Evolutionary conservation across 2,113 vertebrate species (phyloP).

Genomic region (Chlorodrepanis virens): DNA sequence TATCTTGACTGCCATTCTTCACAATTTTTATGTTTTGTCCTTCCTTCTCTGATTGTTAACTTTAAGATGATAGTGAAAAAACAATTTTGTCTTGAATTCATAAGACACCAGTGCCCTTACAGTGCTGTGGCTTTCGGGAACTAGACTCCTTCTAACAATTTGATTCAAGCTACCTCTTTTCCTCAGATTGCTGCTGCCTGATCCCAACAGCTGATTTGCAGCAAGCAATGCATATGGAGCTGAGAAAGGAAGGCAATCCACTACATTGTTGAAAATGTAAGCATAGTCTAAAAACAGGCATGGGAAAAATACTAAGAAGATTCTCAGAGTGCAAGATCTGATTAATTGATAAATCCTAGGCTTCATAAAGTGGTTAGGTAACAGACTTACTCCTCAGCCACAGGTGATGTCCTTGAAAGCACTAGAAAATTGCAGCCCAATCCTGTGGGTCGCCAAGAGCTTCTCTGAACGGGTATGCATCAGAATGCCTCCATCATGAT

Average conservation of each 20-base stretch:
- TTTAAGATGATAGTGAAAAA: not conserved
- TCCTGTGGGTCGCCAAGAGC: not conserved
- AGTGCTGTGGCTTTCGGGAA: not conserved
- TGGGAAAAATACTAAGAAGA: not conserved
- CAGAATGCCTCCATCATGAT: not conserved
- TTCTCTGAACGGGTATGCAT: rapidly evolving
- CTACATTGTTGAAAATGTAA: not conserved
- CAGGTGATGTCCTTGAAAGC: not conserved
- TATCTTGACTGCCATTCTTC: not conserved
- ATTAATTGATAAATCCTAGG: not conserved
- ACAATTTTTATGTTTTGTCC: not conserved
- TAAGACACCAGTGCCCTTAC: not conserved
- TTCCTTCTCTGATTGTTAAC: not conserved
- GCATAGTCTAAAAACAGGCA: not conserved
- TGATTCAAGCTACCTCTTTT: not conserved
- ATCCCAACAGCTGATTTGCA: not conserved
- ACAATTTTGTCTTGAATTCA: not conserved
- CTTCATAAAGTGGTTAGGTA: not conserved
- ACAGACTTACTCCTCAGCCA: not conserved
- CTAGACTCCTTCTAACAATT: not conserved
- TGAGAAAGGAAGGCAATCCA: not conserved
- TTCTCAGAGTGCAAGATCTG: not conserved
- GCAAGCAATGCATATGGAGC: not conserved
- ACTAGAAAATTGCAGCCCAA: not conserved
- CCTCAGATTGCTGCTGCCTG: not conserved